A percentile compares a stretch with the other conserved stretches of the same genome.
Evolutionary conservation across 2,888 invertebrate species (phyloP).

Genomic region (Drosophila longiperda): DNA sequence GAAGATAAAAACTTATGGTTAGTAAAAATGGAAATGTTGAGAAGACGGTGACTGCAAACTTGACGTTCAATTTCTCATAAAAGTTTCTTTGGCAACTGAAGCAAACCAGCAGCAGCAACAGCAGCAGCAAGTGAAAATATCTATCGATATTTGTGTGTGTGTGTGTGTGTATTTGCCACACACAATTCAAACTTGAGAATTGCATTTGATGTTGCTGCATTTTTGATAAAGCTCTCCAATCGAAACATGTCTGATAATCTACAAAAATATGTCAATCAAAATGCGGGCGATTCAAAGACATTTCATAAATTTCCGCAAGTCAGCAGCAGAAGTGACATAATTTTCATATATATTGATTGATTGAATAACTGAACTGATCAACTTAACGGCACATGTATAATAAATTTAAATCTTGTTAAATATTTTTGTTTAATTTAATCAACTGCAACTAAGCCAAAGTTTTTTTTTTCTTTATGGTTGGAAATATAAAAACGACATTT

Average conservation of each 20-base stretch:
- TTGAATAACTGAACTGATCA: neutral
- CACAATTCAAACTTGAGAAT: constrained; percentile 72
- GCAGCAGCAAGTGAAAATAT: constrained; percentile 7
- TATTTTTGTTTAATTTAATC: neutral
- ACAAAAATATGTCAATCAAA: constrained; percentile 20
- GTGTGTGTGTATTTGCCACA: constrained; percentile 51
- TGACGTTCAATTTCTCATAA: constrained; percentile 78
- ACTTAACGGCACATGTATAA: neutral
- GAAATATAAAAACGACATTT: constrained; percentile 7
- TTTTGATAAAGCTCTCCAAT: constrained; percentile 52
- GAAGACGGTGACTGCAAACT: constrained; percentile 16
- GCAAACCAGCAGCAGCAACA: constrained; percentile 32
- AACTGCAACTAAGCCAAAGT: neutral
- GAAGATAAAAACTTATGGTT: constrained; percentile 3
- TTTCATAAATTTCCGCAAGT: neutral
- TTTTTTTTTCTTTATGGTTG: neutral
- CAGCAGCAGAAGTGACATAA: neutral
- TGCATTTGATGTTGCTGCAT: constrained; percentile 62
- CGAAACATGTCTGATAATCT: constrained; percentile 25
- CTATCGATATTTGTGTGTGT: constrained; percentile 36
- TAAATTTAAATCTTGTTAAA: neutral
- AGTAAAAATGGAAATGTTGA: constrained; percentile 14
- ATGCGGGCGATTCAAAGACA: neutral
- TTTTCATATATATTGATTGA: neutral
- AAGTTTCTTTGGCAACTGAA: constrained; percentile 63